Evolutionary conservation across 2,113 vertebrate species (phyloP).

Genomic region (Atherinomorus stipes): DNA sequence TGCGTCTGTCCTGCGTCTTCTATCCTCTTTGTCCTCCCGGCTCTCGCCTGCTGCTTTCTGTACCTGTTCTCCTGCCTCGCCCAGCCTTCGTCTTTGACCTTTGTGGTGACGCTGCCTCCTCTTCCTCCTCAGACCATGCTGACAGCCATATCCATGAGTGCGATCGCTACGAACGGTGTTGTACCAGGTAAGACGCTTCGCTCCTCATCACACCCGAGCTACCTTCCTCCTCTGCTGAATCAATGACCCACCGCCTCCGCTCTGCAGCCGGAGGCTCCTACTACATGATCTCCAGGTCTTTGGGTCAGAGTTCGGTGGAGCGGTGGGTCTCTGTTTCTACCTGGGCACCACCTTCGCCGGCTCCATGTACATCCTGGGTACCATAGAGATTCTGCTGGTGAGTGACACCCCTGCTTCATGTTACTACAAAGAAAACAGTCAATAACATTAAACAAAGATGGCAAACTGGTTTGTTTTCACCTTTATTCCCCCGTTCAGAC

Average conservation of each 20-base stretch:
- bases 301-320: slow-evolving; percentile 87
- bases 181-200: slow-evolving; percentile 89
- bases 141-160: slow-evolving; percentile 98
- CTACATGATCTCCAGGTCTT: slow-evolving; percentile 87
- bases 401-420: slow-evolving; percentile 32
- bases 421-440: too few species aligned
- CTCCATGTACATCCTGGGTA: slow-evolving; percentile 87
- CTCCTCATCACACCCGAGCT: too few species aligned
- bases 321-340: slow-evolving; percentile 86
- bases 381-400: slow-evolving; percentile 86
- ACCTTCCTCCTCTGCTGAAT: too few species aligned
- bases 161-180: slow-evolving; percentile 96
- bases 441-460: not conserved
- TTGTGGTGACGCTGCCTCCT: not conserved
- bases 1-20: slow-evolving; percentile 25
- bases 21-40: not conserved
- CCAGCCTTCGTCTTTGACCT: slow-evolving; percentile 9
- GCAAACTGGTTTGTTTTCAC: too few species aligned
- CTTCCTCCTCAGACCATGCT: slow-evolving; percentile 89
- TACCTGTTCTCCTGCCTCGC: not conserved
- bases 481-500: slow-evolving; percentile 78
- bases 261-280: slow-evolving; percentile 85
- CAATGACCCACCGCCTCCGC: not conserved
- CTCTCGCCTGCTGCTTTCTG: slow-evolving; percentile 27
- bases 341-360: slow-evolving; percentile 87